Base-by-base conservation (phyloP, 92 coral and sea anemone species). In the Palythoa heliodiscus region DNA sequence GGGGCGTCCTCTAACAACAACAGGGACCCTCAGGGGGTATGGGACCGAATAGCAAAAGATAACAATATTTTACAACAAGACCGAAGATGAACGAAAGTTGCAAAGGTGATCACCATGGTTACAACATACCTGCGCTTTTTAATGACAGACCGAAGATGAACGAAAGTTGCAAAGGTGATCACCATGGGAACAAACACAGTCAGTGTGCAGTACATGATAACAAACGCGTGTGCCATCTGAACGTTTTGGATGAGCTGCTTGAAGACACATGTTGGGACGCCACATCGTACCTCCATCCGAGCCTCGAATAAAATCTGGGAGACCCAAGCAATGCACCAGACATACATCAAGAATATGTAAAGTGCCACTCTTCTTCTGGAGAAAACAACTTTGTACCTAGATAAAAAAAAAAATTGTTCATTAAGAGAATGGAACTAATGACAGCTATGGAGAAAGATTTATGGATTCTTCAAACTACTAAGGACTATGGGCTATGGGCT, bases 131-230 rank as follows among this genome's bases (percentile, higher is more conserved):
- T 72, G 76, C 40, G 76, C 22, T 19, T 39, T 39, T 72, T 72
- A 8, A 72, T 72, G 11, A 72, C 76, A 5, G 76, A 72, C 53
- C 76, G 76, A 72, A 72, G 77, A 73, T 73, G 77, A 50, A 73
- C 76, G 53, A 39, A 74, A 29, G 63, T 74, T 50, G 64, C 61
- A 8, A 75, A 75, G 15, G 80, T 75, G 63, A 76, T 76, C 81
- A 76, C 81, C 37, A 76, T 76, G 67, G 81, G 81, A 54, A 76
- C 81, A 29, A 76, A 76, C 38, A 76, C 81, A 17, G 81, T 76
- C n/a, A 76, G 39, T 19, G 81, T 76, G 81, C 81, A 76, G 23
- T 76, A 76, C 66, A 76, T 53, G 63, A 76, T 76, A 19, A 76
- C 81, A 76, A 76, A 76, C 20, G 81, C 67, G 23, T 76, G 81